A percentile compares a stretch with the other conserved stretches of the same genome.
These are phyloP conservation scores for Prinia subflava DNA, from an alignment of 2,113 vertebrate genomes.

Conservation along the genomic window DNA sequence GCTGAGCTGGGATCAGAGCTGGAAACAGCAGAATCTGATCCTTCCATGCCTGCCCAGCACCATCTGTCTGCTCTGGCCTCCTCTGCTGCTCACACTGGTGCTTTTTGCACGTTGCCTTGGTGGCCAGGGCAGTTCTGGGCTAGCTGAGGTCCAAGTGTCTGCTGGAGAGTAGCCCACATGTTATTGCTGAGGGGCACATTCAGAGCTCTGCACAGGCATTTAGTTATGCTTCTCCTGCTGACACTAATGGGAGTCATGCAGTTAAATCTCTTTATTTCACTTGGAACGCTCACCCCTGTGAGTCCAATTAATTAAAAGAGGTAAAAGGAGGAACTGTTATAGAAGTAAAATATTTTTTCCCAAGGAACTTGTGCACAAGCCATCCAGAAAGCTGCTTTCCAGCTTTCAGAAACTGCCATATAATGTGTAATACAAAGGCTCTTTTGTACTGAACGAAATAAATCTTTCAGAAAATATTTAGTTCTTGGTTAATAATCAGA, in stretches of 20 bases:
- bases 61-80: background rate
- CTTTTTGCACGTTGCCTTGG: background rate
- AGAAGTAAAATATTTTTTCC: background rate
- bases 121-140: background rate
- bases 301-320: constrained; percentile 43
- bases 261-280: constrained; percentile 42
- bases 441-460: constrained; percentile 10
- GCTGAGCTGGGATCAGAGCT: background rate
- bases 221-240: constrained; percentile 37
- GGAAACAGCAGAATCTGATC: background rate
- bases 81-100: background rate
- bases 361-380: background rate
- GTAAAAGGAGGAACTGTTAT: background rate
- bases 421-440: background rate
- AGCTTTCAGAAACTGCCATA: background rate
- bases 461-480: constrained; percentile 3
- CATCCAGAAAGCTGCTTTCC: background rate
- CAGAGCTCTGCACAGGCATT: background rate
- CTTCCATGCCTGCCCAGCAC: background rate
- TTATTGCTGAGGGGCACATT: background rate
- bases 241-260: constrained; percentile 52
- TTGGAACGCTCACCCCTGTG: constrained; percentile 16
- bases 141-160: background rate
- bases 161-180: background rate
- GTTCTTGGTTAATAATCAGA: background rate